Conservation (phyloP, 2,888 invertebrate genomes). For the Hypselothyrea guttata region DNA sequence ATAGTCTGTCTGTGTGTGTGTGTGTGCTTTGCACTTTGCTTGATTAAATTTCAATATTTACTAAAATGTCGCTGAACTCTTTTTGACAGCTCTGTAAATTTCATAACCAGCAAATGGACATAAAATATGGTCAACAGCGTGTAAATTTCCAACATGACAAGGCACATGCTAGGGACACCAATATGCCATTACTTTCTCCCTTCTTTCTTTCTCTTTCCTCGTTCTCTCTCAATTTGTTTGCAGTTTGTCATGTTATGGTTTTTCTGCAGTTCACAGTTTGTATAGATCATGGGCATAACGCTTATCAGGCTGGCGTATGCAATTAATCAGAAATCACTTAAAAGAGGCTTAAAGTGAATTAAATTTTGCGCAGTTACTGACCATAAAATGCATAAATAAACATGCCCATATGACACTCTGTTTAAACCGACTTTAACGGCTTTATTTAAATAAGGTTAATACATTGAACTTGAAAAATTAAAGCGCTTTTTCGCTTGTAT, state of each 20-base stretch:
- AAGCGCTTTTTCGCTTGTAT: no score
- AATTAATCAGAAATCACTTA: no score
- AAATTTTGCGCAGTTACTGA: no score
- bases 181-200: conserved; percentile 1
- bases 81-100: conserved; percentile 78
- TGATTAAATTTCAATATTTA: conserved; percentile 79
- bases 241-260: neutral
- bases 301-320: no score
- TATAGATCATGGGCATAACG: no score
- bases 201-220: neutral
- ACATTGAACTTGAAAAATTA: no score
- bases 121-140: conserved; percentile 76
- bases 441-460: no score
- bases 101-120: conserved; percentile 72
- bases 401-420: neutral
- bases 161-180: conserved; percentile 49
- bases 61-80: conserved; percentile 79
- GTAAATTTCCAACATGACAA: conserved; percentile 67
- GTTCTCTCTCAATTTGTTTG: neutral
- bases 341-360: no score
- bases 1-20: conserved; percentile 22
- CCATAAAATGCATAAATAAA: no score
- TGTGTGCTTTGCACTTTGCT: conserved; percentile 72
- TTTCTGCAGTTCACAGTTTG: neutral
- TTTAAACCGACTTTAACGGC: no score